Base-by-base conservation (phyloP, 2,113 vertebrate genomes). In the Sorex araneus region DNA sequence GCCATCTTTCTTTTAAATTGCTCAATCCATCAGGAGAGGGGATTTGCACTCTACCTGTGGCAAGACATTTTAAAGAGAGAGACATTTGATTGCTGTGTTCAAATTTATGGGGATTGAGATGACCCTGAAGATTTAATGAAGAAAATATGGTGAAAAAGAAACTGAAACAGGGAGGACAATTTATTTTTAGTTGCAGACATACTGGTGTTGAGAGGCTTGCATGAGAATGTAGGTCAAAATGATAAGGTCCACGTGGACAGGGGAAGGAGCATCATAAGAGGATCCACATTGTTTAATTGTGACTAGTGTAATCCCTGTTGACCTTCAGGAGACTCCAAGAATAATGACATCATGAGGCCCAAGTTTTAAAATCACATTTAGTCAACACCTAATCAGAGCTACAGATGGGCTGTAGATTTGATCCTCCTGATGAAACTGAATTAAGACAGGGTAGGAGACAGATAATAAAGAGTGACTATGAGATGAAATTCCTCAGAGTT, bases 1-100 rank as follows among this genome's bases (percentile, higher is more conserved):
- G 6, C 94, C 91, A 95, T 96, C 91, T 95, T 95, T 97, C 95
- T 95, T 97, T 96, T 87, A 95, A 96, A 96, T 96, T 97, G 94
- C 91, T 70, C 78, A 85, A 92, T 96, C 94, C 92, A 94, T 97
- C 95, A 96, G 89, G 75, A 89, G 70, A 60, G 73, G 89, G 28
- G 64, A 90, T 88, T 89, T 91, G 77, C 1, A 10, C 77, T 77
- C 84, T 78, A 96, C 94, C 91, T 84, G 81, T 94, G 80, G 87
- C 4, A 54, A 94, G 94, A 94, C 94, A 83, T 95, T 91, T 96
- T 96, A 96, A 94, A 92, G 84, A 95, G 84, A 0, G 50, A 95
- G 95, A 88, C 34, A 25, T 95, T 95, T 96, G 97, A 96, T 95
- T 94, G 96, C 95, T 94, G 21, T 96, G 96, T 96, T 97, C 95